Base-by-base conservation (phyloP, 1,140 invertebrate genomes). In the Drosophila kanapiae region DNA sequence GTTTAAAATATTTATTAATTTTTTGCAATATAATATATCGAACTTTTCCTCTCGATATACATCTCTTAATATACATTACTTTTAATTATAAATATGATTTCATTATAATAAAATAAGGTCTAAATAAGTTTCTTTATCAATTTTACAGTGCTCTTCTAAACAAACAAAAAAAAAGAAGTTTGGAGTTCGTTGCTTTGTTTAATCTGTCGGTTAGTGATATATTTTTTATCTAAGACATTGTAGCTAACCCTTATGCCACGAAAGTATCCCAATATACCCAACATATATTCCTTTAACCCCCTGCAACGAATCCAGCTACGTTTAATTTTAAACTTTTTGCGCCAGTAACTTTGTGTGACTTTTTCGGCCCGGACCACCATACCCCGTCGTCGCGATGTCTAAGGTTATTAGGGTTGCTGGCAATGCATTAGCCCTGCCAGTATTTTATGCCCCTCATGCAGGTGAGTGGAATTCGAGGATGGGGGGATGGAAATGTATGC, bases 251-350 rank as follows among this genome's bases (percentile, higher is more conserved):
- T 33, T 53, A 8, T 18, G 6, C 23, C 11, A 11, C 9, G 23
- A 16, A 10, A 45, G 40, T 37, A 27, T 29, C 18, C 6, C 8
- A 11, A 13, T 48, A 27, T 38, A 47, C 38, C 13, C 40, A 9
- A 23, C 11, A 5, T 23, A 11, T 9, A 38, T 38, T 23, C 18
- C 35, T 11, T 62, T 38, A 35, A 23, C 58, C 40, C 42, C n/a
- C 27, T 51, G 51, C 14, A 29, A 23, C 11, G 42, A 83, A 75
- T 78, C 77, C 65, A 63, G 45, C 57, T 78, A 74, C 84, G 53
- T 87, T 87, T 87, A 87, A 87, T 88, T 88, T 87, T 74, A 84
- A 87, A 87, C 84, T 87, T 87, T 87, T 83, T 61, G 69, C 77
- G 49, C 48, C 48, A 64, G 68, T 65, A 87, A 87, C 71, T 87